These are phyloP conservation scores for Hirtodrosophila cameraria DNA, from an alignment of 2,888 invertebrate genomes.

Conservation along the genomic window DNA sequence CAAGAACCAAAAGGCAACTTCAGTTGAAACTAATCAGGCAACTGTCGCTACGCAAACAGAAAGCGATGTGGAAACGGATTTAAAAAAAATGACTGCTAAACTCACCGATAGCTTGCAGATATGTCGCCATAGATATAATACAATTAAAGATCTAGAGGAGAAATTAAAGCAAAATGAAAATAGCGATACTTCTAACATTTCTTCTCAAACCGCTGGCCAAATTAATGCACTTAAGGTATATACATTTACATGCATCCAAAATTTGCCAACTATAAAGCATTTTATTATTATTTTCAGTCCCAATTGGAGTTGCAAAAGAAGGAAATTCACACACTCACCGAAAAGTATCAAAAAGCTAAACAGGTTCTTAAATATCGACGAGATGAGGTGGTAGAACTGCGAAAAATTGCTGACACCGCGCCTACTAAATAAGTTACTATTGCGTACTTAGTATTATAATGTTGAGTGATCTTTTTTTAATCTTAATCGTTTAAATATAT, in stretches of 20 bases:
- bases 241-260: not conserved
- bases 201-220: conserved; percentile 60
- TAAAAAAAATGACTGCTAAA: conserved; percentile 67
- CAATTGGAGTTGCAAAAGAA: not conserved
- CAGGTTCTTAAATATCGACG: too few relatives aligned
- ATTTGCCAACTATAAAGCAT: too few relatives aligned
- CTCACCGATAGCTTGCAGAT: conserved; percentile 72
- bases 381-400: too few relatives aligned
- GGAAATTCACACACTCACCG: not conserved
- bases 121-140: conserved; percentile 69
- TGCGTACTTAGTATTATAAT: not conserved
- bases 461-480: not conserved
- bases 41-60: conserved; percentile 67
- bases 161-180: conserved; percentile 63
- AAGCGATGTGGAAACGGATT: conserved; percentile 45
- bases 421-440: too few relatives aligned
- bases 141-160: conserved; percentile 71
- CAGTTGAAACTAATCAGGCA: not conserved
- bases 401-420: too few relatives aligned
- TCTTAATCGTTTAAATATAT: too few relatives aligned
- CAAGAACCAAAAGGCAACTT: not conserved
- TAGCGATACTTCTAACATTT: conserved; percentile 38
- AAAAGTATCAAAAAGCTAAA: too few relatives aligned
- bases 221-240: conserved; percentile 61
- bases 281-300: too few relatives aligned